Evolutionary conservation across 2,888 invertebrate species (phyloP).

Genomic region (Ormyrus nitidulus): DNA sequence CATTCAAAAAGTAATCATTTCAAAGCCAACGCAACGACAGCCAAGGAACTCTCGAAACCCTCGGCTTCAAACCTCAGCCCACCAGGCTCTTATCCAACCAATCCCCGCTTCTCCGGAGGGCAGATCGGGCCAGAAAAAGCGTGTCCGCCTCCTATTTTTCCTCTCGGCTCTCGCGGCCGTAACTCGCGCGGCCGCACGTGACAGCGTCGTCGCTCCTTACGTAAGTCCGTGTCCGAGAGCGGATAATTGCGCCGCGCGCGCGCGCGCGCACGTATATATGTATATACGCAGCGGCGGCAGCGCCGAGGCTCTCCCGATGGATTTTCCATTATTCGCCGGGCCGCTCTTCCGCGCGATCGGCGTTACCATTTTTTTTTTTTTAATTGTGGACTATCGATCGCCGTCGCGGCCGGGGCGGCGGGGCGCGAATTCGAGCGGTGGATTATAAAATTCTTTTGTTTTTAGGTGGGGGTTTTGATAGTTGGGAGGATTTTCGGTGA

Average conservation of each 20-base stretch:
- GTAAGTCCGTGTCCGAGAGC: constrained; percentile 11
- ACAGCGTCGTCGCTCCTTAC: constrained; percentile 15
- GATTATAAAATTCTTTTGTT: too few relatives aligned
- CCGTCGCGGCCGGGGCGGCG: background rate
- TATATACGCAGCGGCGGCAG: too few relatives aligned
- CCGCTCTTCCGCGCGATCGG: background rate
- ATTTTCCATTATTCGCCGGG: constrained; percentile 60
- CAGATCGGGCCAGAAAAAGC: background rate
- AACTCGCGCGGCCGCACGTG: constrained; percentile 28
- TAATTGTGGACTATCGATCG: constrained; percentile 17
- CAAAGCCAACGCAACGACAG: too few relatives aligned
- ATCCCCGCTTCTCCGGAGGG: too few relatives aligned
- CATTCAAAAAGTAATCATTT: too few relatives aligned
- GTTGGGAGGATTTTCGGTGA: too few relatives aligned
- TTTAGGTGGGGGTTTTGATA: too few relatives aligned
- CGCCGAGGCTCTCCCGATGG: constrained; percentile 3
- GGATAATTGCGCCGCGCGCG: constrained; percentile 5
- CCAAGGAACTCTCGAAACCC: too few relatives aligned
- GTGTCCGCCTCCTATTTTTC: background rate
- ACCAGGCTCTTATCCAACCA: too few relatives aligned
- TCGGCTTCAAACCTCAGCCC: too few relatives aligned
- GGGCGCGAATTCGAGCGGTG: too few relatives aligned
- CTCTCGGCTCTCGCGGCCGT: background rate
- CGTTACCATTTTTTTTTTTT: background rate
- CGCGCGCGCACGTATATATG: background rate